These are phyloP conservation scores for Pammene fasciana DNA, from an alignment of 2,888 invertebrate species.

Conservation along the genomic window DNA sequence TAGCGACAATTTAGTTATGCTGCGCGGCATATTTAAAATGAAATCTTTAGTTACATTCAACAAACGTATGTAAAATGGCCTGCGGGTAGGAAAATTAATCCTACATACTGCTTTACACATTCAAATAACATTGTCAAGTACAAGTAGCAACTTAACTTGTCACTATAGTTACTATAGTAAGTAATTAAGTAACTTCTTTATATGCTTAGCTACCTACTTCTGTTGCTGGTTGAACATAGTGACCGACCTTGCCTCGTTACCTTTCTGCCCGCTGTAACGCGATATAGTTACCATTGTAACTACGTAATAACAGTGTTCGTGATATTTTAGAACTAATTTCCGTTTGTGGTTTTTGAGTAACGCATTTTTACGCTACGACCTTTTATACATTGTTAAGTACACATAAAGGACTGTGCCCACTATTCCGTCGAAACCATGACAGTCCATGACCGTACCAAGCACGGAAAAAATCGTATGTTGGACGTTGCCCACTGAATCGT, in stretches of 20 bases:
- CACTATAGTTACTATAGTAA: too few relatives aligned
- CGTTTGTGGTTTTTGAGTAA: slow-evolving; percentile 27
- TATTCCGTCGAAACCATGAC: too few relatives aligned
- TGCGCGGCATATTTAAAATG: too few relatives aligned
- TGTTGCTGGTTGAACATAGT: slow-evolving; percentile 1
- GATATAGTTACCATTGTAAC: slow-evolving; percentile 32
- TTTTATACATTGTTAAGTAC: background rate
- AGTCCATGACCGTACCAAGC: too few relatives aligned
- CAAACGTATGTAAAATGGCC: background rate
- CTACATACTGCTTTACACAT: too few relatives aligned
- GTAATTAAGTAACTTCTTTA: too few relatives aligned
- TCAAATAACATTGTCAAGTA: too few relatives aligned
- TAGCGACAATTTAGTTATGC: background rate
- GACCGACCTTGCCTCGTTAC: slow-evolving; percentile 38
- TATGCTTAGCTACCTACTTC: background rate
- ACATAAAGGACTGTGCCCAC: background rate
- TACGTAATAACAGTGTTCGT: slow-evolving; percentile 25
- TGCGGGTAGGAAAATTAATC: background rate
- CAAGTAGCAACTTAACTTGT: background rate
- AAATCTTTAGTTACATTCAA: background rate
- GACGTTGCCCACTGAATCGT: too few relatives aligned
- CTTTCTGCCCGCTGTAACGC: slow-evolving; percentile 26
- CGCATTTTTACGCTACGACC: background rate
- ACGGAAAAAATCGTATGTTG: too few relatives aligned
- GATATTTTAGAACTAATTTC: slow-evolving; percentile 36